A percentile compares a stretch with the other conserved stretches of the same genome.
These are phyloP conservation scores for Puffinus mauretanicus DNA, from an alignment of 2,113 vertebrate genomes.

Conservation along the genomic window DNA sequence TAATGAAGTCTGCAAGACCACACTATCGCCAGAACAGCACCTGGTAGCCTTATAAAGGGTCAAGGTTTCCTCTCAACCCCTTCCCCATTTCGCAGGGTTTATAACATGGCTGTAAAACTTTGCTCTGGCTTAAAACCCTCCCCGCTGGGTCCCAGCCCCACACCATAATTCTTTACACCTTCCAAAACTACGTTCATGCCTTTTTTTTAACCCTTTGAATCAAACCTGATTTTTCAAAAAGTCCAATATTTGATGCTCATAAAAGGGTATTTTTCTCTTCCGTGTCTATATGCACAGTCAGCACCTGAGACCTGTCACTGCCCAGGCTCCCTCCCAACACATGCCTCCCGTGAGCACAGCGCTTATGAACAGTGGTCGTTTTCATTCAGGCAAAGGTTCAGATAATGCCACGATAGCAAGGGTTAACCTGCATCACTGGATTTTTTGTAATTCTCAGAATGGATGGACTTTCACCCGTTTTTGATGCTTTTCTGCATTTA, in stretches of 20 bases:
- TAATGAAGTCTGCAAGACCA: not conserved
- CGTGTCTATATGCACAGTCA: fast-evolving
- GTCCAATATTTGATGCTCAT: too few relatives aligned
- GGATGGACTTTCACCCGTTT: not conserved
- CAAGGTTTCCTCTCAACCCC: not conserved
- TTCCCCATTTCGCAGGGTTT: not conserved
- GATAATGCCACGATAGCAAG: not conserved
- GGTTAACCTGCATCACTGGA: not conserved
- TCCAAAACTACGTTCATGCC: fast-evolving
- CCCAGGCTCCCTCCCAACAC: not conserved
- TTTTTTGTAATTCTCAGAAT: not conserved
- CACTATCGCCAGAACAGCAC: not conserved
- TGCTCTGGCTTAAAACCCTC: not conserved
- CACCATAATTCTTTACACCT: not conserved
- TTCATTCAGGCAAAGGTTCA: not conserved
- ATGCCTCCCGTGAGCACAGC: not conserved
- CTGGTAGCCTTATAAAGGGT: not conserved
- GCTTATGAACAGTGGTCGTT: not conserved
- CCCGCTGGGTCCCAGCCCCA: not conserved
- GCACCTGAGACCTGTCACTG: not conserved
- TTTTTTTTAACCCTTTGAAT: not conserved
- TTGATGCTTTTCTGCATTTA: not conserved
- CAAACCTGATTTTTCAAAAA: not conserved
- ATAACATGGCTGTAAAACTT: not conserved
- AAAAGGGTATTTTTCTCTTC: not conserved